A percentile compares a stretch with the other conserved stretches of the same genome.
Conservation (phyloP, 2,113 vertebrate genomes). For the Syngnathus floridae region DNA sequence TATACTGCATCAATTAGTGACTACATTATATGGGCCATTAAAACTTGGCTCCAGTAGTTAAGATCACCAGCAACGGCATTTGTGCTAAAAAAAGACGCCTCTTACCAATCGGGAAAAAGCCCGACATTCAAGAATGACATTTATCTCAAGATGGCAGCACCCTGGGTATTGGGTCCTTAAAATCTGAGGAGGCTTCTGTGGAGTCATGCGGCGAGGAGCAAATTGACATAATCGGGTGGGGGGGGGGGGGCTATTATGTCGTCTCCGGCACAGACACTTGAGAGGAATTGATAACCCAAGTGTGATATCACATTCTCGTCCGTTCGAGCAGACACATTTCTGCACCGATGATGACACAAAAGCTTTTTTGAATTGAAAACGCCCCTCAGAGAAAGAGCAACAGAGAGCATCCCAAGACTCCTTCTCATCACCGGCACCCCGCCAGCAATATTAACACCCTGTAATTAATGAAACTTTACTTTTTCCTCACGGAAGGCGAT, state of each 20-base stretch:
- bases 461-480: constrained; percentile 63
- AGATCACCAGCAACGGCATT: constrained; percentile 45
- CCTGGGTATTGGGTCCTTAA: constrained; percentile 32
- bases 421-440: constrained; percentile 15
- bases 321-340: constrained; percentile 23
- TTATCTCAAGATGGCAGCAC: constrained; percentile 38
- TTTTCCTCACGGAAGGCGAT: constrained; percentile 22
- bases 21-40: constrained; percentile 65
- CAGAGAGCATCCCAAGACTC: constrained; percentile 17
- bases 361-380: constrained; percentile 36
- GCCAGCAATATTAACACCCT: constrained; percentile 44
- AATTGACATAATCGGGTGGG: constrained; percentile 53
- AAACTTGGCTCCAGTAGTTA: constrained; percentile 55
- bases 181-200: constrained; percentile 20
- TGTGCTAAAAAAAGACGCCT: constrained; percentile 26
- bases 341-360: constrained; percentile 29
- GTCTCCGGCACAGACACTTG: constrained; percentile 41
- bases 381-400: constrained; percentile 4
- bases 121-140: constrained; percentile 49
- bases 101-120: constrained; percentile 35
- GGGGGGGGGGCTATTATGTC: constrained; percentile 52
- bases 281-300: constrained; percentile 61
- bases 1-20: constrained; percentile 63
- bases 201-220: constrained; percentile 18
- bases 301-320: constrained; percentile 49